Base-by-base conservation (phyloP, 1,140 invertebrate species). In the Achatina immaculata region DNA sequence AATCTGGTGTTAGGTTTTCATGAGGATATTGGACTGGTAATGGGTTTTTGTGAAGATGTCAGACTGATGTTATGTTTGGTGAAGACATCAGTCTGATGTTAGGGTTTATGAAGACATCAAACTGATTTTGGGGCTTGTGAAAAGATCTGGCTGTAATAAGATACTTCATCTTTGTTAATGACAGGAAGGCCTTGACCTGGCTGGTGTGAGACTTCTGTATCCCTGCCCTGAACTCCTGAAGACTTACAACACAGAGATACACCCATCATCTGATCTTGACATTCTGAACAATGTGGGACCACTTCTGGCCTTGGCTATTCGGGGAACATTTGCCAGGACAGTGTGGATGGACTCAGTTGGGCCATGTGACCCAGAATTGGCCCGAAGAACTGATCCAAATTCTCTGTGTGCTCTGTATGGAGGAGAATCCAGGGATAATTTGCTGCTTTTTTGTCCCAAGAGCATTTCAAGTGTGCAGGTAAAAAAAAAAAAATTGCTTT, bases 371-470 rank as follows among this genome's bases (percentile, higher is more conserved):
- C 89, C 87, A 48, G 75, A 79, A 4, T 80, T 90, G 16, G 89
- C 89, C 9, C 72, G 86, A n/a, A 77, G 83, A 36, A 90, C 89
- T 28, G 90, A 91, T 77, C 90, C 89, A 0, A 89, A 88, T 76
- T 90, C 87, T n/a, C 71, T 91, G 58, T 89, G 87, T 85, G 90
- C 89, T 34, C 71, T 86, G 71, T 90, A 82, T 81, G 90, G 90
- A 2, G 88, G 88, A 21, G 83, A 84, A 43, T 86, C 88, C 21
- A 71, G 85, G 24, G 88, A 88, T 40, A 84, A 89, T 48, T 85
- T 86, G 80, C 76, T 88, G 58, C 80, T 90, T 38, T 90, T 88
- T 80, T 86, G 86, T 81, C 88, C 89, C 0, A 82, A 89, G 40
- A 90, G 86, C 78, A 77, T 85, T 28, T 81, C 77, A 19, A 36